Evolutionary conservation across 2,113 vertebrate species (phyloP).

Genomic region (Hippocampus guttulatus): DNA sequence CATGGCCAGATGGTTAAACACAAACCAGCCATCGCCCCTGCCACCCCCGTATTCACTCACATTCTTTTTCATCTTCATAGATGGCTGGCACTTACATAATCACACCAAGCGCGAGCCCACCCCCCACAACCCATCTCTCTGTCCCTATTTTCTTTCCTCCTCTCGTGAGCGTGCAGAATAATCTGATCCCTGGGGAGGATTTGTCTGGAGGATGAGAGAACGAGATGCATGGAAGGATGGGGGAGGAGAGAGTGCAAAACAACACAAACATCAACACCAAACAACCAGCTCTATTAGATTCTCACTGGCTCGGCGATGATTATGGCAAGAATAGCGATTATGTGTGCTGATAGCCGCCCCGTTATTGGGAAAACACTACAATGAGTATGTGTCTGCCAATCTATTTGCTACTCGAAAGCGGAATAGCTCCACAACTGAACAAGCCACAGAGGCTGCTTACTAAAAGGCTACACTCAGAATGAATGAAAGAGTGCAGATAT

Average conservation of each 20-base stretch:
- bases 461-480: conserved; percentile 39
- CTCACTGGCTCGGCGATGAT: conserved; percentile 26
- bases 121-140: conserved; percentile 2
- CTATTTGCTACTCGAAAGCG: conserved; percentile 20
- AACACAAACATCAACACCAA: conserved; percentile 26
- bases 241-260: neutral
- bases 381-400: conserved; percentile 33
- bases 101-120: conserved; percentile 45
- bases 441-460: conserved; percentile 12
- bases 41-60: conserved; percentile 45
- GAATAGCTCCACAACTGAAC: conserved; percentile 33
- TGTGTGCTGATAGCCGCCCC: conserved; percentile 42
- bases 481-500: conserved; percentile 31
- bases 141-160: conserved; percentile 16
- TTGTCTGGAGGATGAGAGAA: conserved; percentile 51
- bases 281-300: conserved; percentile 12
- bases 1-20: conserved; percentile 34
- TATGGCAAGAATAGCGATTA: conserved; percentile 28
- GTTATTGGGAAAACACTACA: conserved; percentile 34
- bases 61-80: conserved; percentile 57
- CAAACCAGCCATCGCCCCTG: conserved; percentile 27
- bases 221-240: conserved; percentile 34
- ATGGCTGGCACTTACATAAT: conserved; percentile 69
- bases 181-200: conserved; percentile 66
- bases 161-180: conserved; percentile 64